These are phyloP conservation scores for Norana najaformis DNA, from an alignment of 2,888 invertebrate genomes.

Conservation along the genomic window DNA sequence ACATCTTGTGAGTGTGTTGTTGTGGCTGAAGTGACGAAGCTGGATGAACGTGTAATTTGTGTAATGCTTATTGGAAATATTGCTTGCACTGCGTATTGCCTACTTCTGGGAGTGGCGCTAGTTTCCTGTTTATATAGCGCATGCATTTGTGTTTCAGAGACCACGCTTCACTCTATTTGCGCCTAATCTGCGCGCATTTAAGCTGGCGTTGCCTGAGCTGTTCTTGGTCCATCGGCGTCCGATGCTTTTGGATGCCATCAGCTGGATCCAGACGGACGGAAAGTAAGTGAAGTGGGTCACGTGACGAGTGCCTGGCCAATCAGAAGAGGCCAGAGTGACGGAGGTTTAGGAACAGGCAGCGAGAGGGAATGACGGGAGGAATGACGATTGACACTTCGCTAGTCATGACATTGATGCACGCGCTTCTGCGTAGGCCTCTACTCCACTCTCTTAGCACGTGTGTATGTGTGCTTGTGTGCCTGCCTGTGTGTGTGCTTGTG, in stretches of 20 bases:
- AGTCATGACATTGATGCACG: background rate
- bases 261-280: background rate
- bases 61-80: background rate
- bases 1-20: background rate
- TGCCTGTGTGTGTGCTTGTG: background rate
- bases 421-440: background rate
- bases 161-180: background rate
- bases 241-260: background rate
- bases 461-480: background rate
- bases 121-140: background rate
- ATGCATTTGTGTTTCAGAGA: background rate
- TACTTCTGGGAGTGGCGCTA: background rate
- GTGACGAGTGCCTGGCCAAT: constrained; percentile 2
- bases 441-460: background rate
- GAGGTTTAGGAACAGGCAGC: background rate
- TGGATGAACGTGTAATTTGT: background rate
- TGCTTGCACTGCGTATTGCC: too few species aligned
- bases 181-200: background rate
- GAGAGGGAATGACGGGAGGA: background rate
- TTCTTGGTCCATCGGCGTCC: background rate
- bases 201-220: background rate
- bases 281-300: constrained; percentile 21
- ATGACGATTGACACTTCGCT: background rate
- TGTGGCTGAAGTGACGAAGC: background rate
- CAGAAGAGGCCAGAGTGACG: background rate